Evolutionary conservation across 2,888 invertebrate genomes (phyloP), one percentile per base, ranked within the genome.

Genomic region (Tenodera sinensis): DNA sequence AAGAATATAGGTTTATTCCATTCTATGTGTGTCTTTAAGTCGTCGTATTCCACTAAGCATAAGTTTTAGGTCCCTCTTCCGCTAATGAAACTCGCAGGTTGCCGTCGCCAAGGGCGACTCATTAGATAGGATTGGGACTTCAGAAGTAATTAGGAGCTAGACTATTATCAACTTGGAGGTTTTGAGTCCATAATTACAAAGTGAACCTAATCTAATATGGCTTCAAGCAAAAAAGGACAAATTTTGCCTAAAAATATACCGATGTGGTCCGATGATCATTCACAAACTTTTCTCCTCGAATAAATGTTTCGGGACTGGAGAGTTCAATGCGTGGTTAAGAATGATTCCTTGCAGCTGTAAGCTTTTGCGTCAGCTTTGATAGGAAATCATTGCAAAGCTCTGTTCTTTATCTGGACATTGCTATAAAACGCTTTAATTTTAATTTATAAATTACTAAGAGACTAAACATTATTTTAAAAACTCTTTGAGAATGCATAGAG

Each of bases 81-180:
- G 15, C 54, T 15, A 8, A 71, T 71, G 54, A 20, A 12, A 12
- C 6, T 28, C 15, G 7, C 34, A 30, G n/a, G 15, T 14, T 30
- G 14, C 7, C 25, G 83, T 87, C 87, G 83, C 87, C 27, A 34
- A 27, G 25, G 87, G 87, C 87, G 30, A 87, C 34, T 87, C 87
- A 87, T 87, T 87, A 87, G 83, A 87, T 87, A 83, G n/a, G 34
- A 87, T n/a, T n/a, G 34, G 81, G 82, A 87, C 81, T 86, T 81
- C 28, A 25, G 81, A 86, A 81, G 81, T 87, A 82, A 87, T 87
- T 87, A 87, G 47, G 87, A 87, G 28, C 83, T 27, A 28, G 42
- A 87, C 42, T 25, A 87, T 34, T 71, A 71, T 87, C 34, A 81
- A 85, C 71, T 87, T 87, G 54, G 82, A 47, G 71, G 34, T 87